A percentile compares a stretch with the other conserved stretches of the same genome.
Conservation (phyloP, 1,140 invertebrate species). For the Ips nitidus region DNA sequence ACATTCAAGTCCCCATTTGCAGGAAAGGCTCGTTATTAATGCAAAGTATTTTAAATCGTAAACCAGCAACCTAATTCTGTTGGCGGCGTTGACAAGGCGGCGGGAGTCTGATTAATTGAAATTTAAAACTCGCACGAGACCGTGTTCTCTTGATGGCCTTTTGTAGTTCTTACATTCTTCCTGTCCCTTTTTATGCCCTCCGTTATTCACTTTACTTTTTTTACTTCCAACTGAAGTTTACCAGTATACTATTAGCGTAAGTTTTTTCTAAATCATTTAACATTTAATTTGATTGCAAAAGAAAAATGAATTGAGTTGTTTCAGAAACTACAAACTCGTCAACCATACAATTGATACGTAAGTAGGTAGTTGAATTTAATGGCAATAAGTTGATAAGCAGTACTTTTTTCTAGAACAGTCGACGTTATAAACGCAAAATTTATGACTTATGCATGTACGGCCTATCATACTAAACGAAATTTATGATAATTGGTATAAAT, state of each 20-base stretch:
- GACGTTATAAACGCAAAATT: conserved; percentile 25
- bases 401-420: conserved; percentile 12
- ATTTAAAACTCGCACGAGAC: conserved; percentile 36
- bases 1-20: background rate
- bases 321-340: too few relatives aligned
- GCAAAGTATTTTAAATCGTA: conserved; percentile 13
- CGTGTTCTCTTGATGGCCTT: conserved; percentile 38
- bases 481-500: conserved; percentile 39
- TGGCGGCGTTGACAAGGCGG: conserved; percentile 16
- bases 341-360: too few relatives aligned
- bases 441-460: conserved; percentile 29
- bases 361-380: too few relatives aligned
- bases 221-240: too few relatives aligned
- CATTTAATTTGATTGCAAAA: too few relatives aligned
- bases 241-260: too few relatives aligned
- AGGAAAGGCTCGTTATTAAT: conserved; percentile 3
- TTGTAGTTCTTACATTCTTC: conserved; percentile 36
- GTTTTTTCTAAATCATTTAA: too few relatives aligned
- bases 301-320: too few relatives aligned
- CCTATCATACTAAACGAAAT: conserved; percentile 34
- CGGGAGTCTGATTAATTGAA: conserved; percentile 36
- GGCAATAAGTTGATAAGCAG: background rate
- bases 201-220: background rate
- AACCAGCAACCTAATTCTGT: conserved; percentile 16
- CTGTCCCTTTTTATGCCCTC: conserved; percentile 8